Base-by-base conservation (phyloP, 1,140 invertebrate genomes). In the Bilobella aurantiaca region DNA sequence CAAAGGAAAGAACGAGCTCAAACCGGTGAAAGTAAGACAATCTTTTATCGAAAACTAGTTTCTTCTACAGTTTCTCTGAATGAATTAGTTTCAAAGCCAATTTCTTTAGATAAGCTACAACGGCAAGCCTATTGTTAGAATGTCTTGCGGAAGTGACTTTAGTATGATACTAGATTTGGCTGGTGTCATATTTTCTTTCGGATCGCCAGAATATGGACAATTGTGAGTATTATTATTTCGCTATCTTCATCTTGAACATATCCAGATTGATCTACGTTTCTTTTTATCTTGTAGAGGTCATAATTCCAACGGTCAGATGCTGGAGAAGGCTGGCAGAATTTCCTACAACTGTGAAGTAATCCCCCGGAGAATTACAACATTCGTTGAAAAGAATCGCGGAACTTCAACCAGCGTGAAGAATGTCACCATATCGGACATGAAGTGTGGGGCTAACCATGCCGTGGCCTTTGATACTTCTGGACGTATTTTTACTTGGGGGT, bases 231-330 rank as follows among this genome's bases (percentile, higher is more conserved):
- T 23, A 18, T 42, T 53, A n/a, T n/a, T n/a, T n/a, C n/a, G 23
- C 12, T 53, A 53, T 53, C 5, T 53, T 53, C 8, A 42, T 12
- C 8, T 12, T 8, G 8, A 8, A 53, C 49, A 23, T 5, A 5
- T 23, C 21, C 5, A 18, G 21, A 23, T 12, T 3, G 21, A 14
- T 18, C 5, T 16, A 53, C 8, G 49, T 23, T 23, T 18, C 25
- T 53, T 23, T 23, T 53, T 18, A 53, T 23, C 3, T 5, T 53
- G 12, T 53, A 86, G 29, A 14, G 89, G 91, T 58, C 91, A 96
- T 76, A 95, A 95, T 73, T 90, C 90, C 3, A 92, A 95, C 78
- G 92, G 91, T 25, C 91, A 93, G 77, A 96, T 91, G 74, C 93
- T 96, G 76, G 85, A 93, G 47, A 91, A 88, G 18, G 87, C 85